phyloP scores from a whole-genome alignment of 1,140 invertebrate species.

The Drosophila novamexicana region DNA sequence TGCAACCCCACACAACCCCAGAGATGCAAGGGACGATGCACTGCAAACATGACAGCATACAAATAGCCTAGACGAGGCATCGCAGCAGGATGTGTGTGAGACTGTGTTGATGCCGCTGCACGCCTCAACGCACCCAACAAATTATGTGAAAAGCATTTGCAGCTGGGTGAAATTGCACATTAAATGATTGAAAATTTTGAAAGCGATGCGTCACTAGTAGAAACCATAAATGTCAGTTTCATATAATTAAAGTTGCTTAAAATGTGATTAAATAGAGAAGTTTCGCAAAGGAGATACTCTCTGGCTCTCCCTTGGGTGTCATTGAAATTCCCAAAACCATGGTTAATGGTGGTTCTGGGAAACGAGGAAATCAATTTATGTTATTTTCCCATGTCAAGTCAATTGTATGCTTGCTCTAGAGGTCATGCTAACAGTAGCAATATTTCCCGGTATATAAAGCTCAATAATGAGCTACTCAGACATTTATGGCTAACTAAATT shows the following conservation, averaged over 20 bases:
- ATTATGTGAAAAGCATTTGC: constrained; percentile 79
- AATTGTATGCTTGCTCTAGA: too few species aligned
- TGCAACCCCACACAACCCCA: constrained; percentile 6
- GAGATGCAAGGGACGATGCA: background rate
- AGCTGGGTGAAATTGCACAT: constrained; percentile 53
- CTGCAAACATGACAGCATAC: constrained; percentile 46
- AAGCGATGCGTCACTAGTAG: background rate
- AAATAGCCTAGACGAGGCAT: constrained; percentile 30
- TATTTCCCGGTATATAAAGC: too few species aligned
- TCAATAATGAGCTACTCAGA: too few species aligned
- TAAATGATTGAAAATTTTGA: constrained; percentile 72
- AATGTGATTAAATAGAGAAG: constrained; percentile 19
- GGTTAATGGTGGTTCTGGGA: too few species aligned
- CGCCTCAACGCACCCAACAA: constrained; percentile 71
- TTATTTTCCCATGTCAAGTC: too few species aligned
- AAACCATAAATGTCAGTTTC: too few species aligned
- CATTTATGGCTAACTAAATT: too few species aligned
- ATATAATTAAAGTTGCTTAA: constrained; percentile 20
- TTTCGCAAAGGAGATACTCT: too few species aligned
- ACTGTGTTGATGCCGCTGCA: constrained; percentile 36
- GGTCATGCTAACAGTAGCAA: too few species aligned
- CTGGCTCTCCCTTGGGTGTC: too few species aligned
- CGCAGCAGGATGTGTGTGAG: background rate
- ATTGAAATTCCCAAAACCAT: too few species aligned
- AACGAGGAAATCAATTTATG: too few species aligned